Evolutionary conservation across 2,113 vertebrate genomes (phyloP), one percentile per base, ranked within the genome.

Genomic region (Corythornis cristatus): DNA sequence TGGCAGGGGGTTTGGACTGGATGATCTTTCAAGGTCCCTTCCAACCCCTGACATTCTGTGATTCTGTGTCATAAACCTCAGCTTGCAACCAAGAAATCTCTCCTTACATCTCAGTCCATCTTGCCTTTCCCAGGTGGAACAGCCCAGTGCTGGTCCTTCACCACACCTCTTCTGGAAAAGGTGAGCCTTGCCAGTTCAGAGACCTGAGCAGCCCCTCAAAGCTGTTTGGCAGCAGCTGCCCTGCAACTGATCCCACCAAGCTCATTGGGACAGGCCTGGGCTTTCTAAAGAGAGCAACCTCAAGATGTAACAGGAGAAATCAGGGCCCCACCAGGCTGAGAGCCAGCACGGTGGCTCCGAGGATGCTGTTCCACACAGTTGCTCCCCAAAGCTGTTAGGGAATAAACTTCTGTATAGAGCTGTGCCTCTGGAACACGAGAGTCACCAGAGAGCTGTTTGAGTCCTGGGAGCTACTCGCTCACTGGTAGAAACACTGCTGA

Each of bases 271-370:
- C 81, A 73, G 57, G 58, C 53, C 48, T 84, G 76, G 46, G 21
- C 61, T 96, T 96, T 94, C 90, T 89, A 85, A 51, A 90, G 50
- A 75, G 42, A 94, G 84, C 57, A 62, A 88, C 53, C 60, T 91
- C 68, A 83, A 51, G 88, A 72, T 66, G 72, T 89, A 91, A 91
- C 73, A 64, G 20, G 21, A 95, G 88, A 95, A 97, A 92, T 96
- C 81, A 84, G 25, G 31, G 58, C 16, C 62, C 78, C 77, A 84
- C 46, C 65, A 81, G 92, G 88, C 89, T 71, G 45, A 65, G 92
- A 95, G 88, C 80, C 93, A 96, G 96, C 8, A 5, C 73, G 76
- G 88, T 22, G 43, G 65, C 85, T 91, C 80, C 29, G 15, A 60
- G 83, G 87, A 79, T 64, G 70, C 73, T 83, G 51, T 62, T 86